phyloP scores from a whole-genome alignment of 2,113 vertebrate genomes.

The Rhabdornis inornatus region DNA sequence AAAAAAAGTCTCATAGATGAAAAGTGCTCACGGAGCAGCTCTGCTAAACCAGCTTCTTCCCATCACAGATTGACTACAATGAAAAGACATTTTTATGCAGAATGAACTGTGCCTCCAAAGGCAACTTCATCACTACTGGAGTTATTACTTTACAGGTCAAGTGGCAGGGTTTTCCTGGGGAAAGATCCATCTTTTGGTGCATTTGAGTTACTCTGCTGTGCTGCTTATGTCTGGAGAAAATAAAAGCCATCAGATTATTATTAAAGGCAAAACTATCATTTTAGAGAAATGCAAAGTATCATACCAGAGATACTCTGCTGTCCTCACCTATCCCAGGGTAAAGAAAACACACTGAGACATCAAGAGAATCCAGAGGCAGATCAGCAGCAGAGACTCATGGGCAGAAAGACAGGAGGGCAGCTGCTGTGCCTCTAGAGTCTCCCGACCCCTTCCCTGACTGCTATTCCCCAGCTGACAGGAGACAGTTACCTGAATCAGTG shows the following conservation, averaged over 20 bases:
- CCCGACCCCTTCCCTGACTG: not conserved
- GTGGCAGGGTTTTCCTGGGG: not conserved
- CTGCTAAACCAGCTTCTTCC: not conserved
- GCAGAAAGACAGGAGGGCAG: not conserved
- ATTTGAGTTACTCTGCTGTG: not conserved
- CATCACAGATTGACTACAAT: not conserved
- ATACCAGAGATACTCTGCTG: not conserved
- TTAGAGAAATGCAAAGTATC: not conserved
- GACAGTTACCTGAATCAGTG: slow-evolving; percentile 91
- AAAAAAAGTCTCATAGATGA: not conserved
- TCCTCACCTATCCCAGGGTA: not conserved
- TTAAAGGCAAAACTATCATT: not conserved
- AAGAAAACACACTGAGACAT: not conserved
- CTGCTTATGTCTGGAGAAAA: not conserved
- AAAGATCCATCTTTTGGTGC: not conserved
- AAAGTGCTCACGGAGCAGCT: not conserved
- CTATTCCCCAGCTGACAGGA: not conserved
- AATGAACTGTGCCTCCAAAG: not conserved
- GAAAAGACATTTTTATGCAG: not conserved
- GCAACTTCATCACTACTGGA: not conserved
- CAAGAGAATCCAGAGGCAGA: not conserved
- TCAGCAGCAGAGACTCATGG: not conserved
- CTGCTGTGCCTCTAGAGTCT: not conserved
- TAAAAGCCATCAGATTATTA: not conserved
- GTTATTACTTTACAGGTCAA: not conserved